Evolutionary conservation across 2,888 invertebrate species (phyloP), one percentile per base, ranked within the genome.

Genomic region (Lasioglossum zephyrum): DNA sequence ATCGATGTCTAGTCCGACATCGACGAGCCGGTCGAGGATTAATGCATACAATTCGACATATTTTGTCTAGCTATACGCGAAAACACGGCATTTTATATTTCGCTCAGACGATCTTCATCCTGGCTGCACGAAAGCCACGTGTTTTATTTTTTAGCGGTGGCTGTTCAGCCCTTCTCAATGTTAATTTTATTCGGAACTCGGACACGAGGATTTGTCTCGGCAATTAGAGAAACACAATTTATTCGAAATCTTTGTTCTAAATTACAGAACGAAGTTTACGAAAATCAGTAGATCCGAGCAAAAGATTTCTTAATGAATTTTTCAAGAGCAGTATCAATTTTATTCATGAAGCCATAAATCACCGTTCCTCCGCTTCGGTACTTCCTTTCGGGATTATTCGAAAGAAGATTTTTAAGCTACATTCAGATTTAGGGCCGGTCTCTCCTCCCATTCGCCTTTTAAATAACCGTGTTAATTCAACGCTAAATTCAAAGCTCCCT

Each of bases 21-120:
- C 70, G 70, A 76, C 47, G 49, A 69, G 70, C 76, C 83, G 89
- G 75, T 84, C 79, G 66, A 80, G 75, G 26, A 63, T 63, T 63
- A 63, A 63, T 63, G 77, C 76, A 79, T 72, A 73, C 31, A 31
- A 31, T 63, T 63, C 63, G 31, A 63, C 63, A 31, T 31, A 31
- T 63, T 63, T 60, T 63, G 5, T 63, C 63, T 6, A 31, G 16
- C 53, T 8, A 53, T 53, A 53, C 53, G 53, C 53, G 22, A 53
- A 22, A 53, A 53, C 22, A 53, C 22, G 22, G 22, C 53, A 9
- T 53, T 53, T n/a, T 9, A 8, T 9, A 53, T n/a, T 53, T 53
- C 1, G 8, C 53, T 3, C 22, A n/a, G 9, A 53, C 53, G 53
- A 53, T 53, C 53, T 9, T 53, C 53, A 53, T 22, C n/a, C 53